Conservation (phyloP, 2,888 invertebrate genomes). For the Pedicia rivosa region DNA sequence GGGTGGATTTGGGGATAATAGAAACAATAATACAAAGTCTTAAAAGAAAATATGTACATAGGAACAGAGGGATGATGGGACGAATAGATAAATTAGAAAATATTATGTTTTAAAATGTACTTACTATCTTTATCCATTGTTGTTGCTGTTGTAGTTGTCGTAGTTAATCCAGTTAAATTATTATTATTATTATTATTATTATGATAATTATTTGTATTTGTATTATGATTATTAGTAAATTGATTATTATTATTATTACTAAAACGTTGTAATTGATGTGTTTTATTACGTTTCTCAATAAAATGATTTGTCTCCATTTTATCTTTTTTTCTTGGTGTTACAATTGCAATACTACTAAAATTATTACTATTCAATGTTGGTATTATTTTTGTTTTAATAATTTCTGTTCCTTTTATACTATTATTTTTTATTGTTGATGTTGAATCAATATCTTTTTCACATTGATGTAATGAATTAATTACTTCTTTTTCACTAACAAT, state of each 20-base stretch:
- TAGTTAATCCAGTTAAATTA: neutral
- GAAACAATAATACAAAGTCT: too few relatives aligned
- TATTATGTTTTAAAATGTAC: too few relatives aligned
- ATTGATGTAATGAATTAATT: constrained; percentile 7
- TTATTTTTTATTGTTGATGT: too few relatives aligned
- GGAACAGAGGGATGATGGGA: too few relatives aligned
- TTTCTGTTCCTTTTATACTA: too few relatives aligned
- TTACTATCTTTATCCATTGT: neutral
- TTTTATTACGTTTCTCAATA: constrained; percentile 1
- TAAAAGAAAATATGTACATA: too few relatives aligned
- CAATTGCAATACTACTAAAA: constrained; percentile 13
- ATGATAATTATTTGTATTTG: constrained; percentile 1
- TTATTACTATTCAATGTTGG: too few relatives aligned
- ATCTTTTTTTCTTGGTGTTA: constrained; percentile 15
- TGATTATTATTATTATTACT: neutral
- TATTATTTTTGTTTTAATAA: too few relatives aligned
- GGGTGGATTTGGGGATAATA: too few relatives aligned
- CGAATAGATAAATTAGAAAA: too few relatives aligned
- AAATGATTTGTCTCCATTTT: constrained; percentile 9
- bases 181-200: constrained; percentile 4
- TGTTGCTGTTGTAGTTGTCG: neutral
- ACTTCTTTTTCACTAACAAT: constrained; percentile 8
- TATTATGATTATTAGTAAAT: neutral
- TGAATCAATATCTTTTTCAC: constrained; percentile 10
- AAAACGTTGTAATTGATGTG: constrained; percentile 2